These are phyloP conservation scores for Arbacia lixula DNA, from an alignment of 53 echinoderm and acorn worm genomes.

Conservation along the genomic window DNA sequence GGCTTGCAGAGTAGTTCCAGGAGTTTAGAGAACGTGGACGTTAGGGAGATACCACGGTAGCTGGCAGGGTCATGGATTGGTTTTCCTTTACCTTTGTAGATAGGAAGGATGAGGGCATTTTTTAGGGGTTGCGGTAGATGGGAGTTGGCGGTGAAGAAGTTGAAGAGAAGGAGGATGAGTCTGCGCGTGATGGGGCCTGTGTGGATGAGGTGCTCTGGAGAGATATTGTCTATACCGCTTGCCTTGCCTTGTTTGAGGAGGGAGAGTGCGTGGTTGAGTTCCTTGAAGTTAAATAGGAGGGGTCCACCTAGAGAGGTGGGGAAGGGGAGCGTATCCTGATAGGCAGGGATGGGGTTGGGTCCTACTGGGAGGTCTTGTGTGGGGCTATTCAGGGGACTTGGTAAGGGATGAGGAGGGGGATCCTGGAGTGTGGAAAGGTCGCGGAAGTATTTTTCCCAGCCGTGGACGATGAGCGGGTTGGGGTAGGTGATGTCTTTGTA, in stretches of 20 bases:
- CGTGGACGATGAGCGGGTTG: not conserved
- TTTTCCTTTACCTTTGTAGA: constrained; percentile 43
- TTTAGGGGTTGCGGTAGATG: constrained; percentile 18
- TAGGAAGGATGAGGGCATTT: not conserved
- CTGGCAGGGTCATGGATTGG: not conserved
- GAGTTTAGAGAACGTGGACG: not conserved
- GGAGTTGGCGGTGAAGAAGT: not conserved
- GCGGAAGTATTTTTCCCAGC: not conserved
- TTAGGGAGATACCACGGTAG: constrained; percentile 24
- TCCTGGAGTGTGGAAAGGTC: too few species aligned
- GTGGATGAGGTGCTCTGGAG: constrained; percentile 4
- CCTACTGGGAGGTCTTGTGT: too few species aligned
- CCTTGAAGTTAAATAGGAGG: not conserved
- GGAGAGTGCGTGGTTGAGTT: not conserved
- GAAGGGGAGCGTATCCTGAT: not conserved
- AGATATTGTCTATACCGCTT: not conserved
- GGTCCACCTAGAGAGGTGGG: not conserved
- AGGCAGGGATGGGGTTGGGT: not conserved
- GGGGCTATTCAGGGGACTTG: too few species aligned
- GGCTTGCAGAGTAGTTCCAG: constrained; percentile 13
- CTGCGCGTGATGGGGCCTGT: not conserved
- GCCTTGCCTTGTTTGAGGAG: not conserved
- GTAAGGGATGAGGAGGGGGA: too few species aligned
- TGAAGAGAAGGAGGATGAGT: not conserved
- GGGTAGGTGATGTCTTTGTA: not conserved